Evolutionary conservation across 1,140 invertebrate species (phyloP).

Genomic region (Periplaneta americana): DNA sequence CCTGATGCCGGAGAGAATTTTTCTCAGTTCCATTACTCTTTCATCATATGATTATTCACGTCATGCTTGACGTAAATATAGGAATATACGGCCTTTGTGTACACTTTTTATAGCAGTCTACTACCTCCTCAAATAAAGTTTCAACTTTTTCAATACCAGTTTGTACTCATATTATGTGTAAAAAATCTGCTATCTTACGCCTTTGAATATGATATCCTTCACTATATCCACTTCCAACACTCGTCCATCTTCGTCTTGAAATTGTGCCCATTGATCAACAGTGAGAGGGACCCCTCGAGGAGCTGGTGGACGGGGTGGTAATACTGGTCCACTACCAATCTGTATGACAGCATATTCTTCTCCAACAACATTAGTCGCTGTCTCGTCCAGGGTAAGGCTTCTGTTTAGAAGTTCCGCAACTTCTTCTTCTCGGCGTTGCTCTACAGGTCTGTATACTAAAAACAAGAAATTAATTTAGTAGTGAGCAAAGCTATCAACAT

Average conservation of each 20-base stretch:
- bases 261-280: slow-evolving; percentile 69
- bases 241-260: slow-evolving; percentile 70
- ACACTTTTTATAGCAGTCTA: too few species aligned
- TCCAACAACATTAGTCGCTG: slow-evolving; percentile 37
- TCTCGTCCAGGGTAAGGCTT: slow-evolving; percentile 38
- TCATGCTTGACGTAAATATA: too few species aligned
- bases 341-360: slow-evolving; percentile 67
- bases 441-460: slow-evolving; percentile 46
- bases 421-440: slow-evolving; percentile 44
- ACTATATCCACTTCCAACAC: slow-evolving; percentile 61
- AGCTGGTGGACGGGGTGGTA: slow-evolving; percentile 46
- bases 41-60: too few species aligned
- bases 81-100: too few species aligned
- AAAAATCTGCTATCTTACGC: slow-evolving; percentile 69
- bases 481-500: too few species aligned
- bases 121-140: too few species aligned
- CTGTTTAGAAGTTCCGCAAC: slow-evolving; percentile 51
- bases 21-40: too few species aligned
- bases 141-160: too few species aligned
- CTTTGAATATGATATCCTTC: slow-evolving; percentile 82
- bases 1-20: too few species aligned
- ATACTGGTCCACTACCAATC: slow-evolving; percentile 45
- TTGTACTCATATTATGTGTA: too few species aligned
- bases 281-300: slow-evolving; percentile 62
- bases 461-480: slow-evolving; percentile 5